Evolutionary conservation across 2,113 vertebrate species (phyloP), one percentile per base, ranked within the genome.

Genomic region (Sceloporus tristichus): DNA sequence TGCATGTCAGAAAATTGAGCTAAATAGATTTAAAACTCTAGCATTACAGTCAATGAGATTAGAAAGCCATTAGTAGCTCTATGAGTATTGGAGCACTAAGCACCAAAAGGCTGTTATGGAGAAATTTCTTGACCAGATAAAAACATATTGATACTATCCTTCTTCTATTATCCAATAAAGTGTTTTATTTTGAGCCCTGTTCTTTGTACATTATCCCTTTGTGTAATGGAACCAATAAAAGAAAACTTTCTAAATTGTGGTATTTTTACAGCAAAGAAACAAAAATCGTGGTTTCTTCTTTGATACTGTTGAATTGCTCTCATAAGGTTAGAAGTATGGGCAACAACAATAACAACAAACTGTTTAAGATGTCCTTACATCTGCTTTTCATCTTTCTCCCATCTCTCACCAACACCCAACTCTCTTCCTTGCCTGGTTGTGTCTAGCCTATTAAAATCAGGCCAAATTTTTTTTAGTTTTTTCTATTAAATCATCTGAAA

Each of bases 21-120:
- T 94, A 97, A 97, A 95, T 90, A 95, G 92, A 95, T 96, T 97
- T 97, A 92, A 95, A 96, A 94, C 80, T 94, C 94, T 92, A 93
- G 77, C 79, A 93, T 95, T 94, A 84, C 91, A 95, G 93, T 94
- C 4, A 40, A 96, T 96, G 81, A 96, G 91, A 96, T 97, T 96
- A 97, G 94, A 96, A 97, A 96, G 74, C 94, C 94, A 96, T 97
- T 96, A 97, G 94, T 93, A 94, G 85, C 91, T 87, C 54, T 92
- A 94, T 86, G 27, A 62, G 71, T 91, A 94, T 95, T 94, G 96
- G 85, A 96, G 80, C 74, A 89, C 89, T 86, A 89, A 84, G 74
- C 81, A 94, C 87, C 75, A 91, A 95, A 95, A 94, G 89, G 88
- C 84, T 3, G n/a, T 95, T 94, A 93, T 0, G 1, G 82, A 93